Evolutionary conservation across 2,797 vertebrate genomes (phyloP).

Genomic region (Scyliorhinus canicula): DNA sequence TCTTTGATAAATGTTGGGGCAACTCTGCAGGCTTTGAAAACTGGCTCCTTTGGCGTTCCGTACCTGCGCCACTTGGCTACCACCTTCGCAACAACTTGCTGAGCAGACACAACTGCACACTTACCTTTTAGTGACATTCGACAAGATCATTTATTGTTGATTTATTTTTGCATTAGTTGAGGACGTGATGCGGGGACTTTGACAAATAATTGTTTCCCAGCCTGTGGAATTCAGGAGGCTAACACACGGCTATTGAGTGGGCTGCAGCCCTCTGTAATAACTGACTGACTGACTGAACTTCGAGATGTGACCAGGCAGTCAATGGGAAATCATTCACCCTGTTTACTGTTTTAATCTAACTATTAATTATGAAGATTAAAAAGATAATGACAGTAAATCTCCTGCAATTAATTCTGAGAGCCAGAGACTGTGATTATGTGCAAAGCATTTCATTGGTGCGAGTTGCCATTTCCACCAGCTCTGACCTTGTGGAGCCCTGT

Average conservation of each 20-base stretch:
- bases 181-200: not conserved
- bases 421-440: not conserved
- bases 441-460: not conserved
- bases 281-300: not conserved
- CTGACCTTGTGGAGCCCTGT: not conserved
- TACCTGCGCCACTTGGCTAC: not conserved
- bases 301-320: not conserved
- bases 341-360: slow-evolving; percentile 20
- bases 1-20: not conserved
- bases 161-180: slow-evolving; percentile 12
- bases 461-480: not conserved
- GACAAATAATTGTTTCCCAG: not conserved
- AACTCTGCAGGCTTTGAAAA: not conserved
- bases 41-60: not conserved
- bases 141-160: not conserved
- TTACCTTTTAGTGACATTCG: not conserved
- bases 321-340: slow-evolving; percentile 7
- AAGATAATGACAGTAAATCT: slow-evolving; percentile 34
- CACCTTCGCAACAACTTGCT: not conserved
- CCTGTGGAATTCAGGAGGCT: not conserved
- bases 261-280: not conserved
- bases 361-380: slow-evolving; percentile 33
- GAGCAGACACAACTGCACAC: not conserved
- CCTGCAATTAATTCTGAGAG: slow-evolving; percentile 10
- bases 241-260: not conserved